Percentiles rank a stretch among this genome's conserved stretches.
These are phyloP conservation scores for Labrus mixtus DNA, from an alignment of 2,113 vertebrate species.

Conservation along the genomic window DNA sequence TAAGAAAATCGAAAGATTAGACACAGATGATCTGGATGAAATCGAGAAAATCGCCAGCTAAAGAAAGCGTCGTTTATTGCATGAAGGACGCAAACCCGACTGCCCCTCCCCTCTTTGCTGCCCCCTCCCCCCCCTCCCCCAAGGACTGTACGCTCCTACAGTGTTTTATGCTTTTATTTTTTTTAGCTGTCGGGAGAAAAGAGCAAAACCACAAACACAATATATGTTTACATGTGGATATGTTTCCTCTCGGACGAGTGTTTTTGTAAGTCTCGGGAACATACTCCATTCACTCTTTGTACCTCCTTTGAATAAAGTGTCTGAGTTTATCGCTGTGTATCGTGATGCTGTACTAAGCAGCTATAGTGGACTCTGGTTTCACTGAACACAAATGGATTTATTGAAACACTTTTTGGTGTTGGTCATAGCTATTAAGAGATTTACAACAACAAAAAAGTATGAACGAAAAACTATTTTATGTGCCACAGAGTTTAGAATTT, in stretches of 20 bases:
- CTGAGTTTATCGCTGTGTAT: slow-evolving; percentile 57
- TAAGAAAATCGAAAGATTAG: slow-evolving; percentile 94
- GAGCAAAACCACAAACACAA: slow-evolving; percentile 60
- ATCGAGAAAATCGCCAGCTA: slow-evolving; percentile 97
- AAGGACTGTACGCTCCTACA: slow-evolving; percentile 67
- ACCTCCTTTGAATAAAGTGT: slow-evolving; percentile 77
- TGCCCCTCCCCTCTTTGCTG: slow-evolving; percentile 24
- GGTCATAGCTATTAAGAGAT: slow-evolving; percentile 32
- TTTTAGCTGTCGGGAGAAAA: slow-evolving; percentile 66
- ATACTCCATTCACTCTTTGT: slow-evolving; percentile 83
- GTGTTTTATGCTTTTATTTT: slow-evolving; percentile 75
- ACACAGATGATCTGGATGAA: slow-evolving; percentile 96
- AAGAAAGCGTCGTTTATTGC: slow-evolving; percentile 24
- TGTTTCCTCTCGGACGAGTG: slow-evolving; percentile 69
- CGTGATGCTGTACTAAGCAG: slow-evolving; percentile 53
- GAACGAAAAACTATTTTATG: slow-evolving; percentile 31
- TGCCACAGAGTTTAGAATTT: slow-evolving; percentile 54
- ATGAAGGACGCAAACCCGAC: slow-evolving; percentile 1
- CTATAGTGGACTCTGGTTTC: slow-evolving; percentile 31
- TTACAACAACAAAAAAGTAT: slow-evolving; percentile 19
- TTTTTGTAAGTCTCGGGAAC: slow-evolving; percentile 74
- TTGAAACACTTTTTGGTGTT: slow-evolving; percentile 25
- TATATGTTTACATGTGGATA: slow-evolving; percentile 74
- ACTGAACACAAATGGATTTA: slow-evolving; percentile 10
- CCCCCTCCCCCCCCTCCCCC: too few relatives aligned